A percentile compares a stretch with the other conserved stretches of the same genome.
Conservation (phyloP, 2,113 vertebrate genomes). For the Sisor rabdophorus region DNA sequence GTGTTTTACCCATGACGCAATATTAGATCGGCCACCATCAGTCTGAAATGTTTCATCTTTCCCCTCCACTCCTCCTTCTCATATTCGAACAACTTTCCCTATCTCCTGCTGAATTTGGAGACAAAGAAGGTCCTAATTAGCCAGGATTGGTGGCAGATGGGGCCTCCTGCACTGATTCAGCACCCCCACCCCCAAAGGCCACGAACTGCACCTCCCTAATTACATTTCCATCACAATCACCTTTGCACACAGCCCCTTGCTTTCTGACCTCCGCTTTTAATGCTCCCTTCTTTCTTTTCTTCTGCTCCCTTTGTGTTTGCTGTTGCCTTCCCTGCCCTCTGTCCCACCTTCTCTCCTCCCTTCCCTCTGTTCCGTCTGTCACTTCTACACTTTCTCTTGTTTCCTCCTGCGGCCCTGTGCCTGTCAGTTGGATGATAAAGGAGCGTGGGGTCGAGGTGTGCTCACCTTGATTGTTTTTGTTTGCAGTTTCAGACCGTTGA, state of each 20-base stretch:
- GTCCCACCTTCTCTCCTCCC: conserved; percentile 57
- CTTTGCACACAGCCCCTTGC: conserved; percentile 67
- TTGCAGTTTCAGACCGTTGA: conserved; percentile 94
- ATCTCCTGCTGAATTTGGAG: conserved; percentile 63
- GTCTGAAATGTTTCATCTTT: conserved; percentile 58
- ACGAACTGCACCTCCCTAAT: conserved; percentile 65
- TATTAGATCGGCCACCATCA: conserved; percentile 61
- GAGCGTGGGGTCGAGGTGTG: neutral
- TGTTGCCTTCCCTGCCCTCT: conserved; percentile 58
- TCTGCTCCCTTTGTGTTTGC: conserved; percentile 51
- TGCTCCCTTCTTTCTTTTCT: conserved; percentile 54
- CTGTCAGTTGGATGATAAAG: neutral
- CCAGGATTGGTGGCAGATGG: conserved; percentile 75
- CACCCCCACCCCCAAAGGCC: conserved; percentile 40
- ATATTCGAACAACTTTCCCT: conserved; percentile 30
- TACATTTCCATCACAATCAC: conserved; percentile 82
- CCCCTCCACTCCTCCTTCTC: conserved; percentile 32
- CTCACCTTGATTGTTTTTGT: conserved; percentile 98
- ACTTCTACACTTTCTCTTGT: conserved; percentile 39
- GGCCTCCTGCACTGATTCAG: conserved; percentile 69
- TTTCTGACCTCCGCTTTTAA: conserved; percentile 74
- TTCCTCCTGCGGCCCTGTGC: conserved; percentile 4
- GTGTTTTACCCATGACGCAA: conserved; percentile 51
- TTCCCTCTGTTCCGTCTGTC: conserved; percentile 59
- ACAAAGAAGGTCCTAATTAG: conserved; percentile 76